A percentile compares a stretch with the other conserved stretches of the same genome.
These are phyloP conservation scores for Lepidochrysops patricia DNA, from an alignment of 2,888 invertebrate genomes.

Conservation along the genomic window DNA sequence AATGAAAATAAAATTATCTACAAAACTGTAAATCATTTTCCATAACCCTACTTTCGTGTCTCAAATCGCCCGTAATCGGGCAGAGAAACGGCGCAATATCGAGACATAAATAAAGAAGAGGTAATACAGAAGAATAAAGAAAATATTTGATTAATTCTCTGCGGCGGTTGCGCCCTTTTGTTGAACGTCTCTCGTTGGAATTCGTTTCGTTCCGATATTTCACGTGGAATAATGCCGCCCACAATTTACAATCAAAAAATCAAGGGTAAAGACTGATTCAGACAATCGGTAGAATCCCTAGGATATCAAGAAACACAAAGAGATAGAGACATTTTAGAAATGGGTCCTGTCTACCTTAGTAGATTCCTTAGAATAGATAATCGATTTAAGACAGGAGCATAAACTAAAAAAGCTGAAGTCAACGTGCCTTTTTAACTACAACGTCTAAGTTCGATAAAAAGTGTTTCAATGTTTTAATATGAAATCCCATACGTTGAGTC, in stretches of 20 bases:
- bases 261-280: not conserved
- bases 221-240: constrained; percentile 6
- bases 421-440: too few species aligned
- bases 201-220: constrained; percentile 12
- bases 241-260: not conserved
- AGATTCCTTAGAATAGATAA: too few species aligned
- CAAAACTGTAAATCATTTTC: not conserved
- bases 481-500: too few species aligned
- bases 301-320: not conserved
- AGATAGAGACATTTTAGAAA: too few species aligned
- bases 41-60: not conserved
- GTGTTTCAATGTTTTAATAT: too few species aligned
- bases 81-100: not conserved
- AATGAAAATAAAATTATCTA: not conserved
- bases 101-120: constrained; percentile 8
- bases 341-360: too few species aligned
- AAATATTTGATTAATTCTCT: constrained; percentile 14
- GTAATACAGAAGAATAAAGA: constrained; percentile 11
- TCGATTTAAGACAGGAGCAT: too few species aligned
- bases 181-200: constrained; percentile 1
- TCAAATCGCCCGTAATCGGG: not conserved
- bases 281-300: not conserved
- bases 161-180: constrained; percentile 6
- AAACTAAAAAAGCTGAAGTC: too few species aligned
- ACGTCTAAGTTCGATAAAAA: too few species aligned